These are phyloP conservation scores for Zapus hudsonius DNA, from an alignment of 2,113 vertebrate genomes.

Conservation along the genomic window DNA sequence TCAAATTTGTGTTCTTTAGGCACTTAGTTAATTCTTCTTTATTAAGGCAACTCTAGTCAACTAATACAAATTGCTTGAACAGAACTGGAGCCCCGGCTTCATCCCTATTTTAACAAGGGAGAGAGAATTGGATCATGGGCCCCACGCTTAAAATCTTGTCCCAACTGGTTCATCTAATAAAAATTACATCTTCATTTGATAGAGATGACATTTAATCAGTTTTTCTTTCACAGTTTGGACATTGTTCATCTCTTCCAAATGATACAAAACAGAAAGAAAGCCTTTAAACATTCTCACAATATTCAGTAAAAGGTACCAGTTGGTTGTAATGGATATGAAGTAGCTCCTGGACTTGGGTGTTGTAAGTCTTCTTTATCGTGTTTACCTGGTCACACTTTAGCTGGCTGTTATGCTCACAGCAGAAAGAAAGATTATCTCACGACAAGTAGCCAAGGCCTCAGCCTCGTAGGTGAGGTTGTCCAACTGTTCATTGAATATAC, in stretches of 20 bases:
- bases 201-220: neutral
- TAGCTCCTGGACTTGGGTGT: neutral
- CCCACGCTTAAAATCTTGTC: neutral
- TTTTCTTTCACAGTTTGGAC: neutral
- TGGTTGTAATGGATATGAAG: neutral
- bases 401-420: neutral
- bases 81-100: neutral
- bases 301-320: neutral
- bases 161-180: neutral
- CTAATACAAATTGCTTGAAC: neutral
- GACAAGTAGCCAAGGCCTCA: neutral
- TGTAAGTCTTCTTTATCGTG: neutral
- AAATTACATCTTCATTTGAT: neutral
- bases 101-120: neutral
- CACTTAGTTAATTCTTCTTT: neutral
- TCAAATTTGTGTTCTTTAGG: neutral
- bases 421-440: neutral
- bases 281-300: neutral
- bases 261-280: neutral
- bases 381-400: neutral
- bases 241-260: neutral
- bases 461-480: neutral
- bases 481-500: neutral
- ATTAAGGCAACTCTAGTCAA: neutral
- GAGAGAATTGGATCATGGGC: neutral